Evolutionary conservation across 1,140 invertebrate genomes (phyloP).

Genomic region (Gonatopus flavifemur): DNA sequence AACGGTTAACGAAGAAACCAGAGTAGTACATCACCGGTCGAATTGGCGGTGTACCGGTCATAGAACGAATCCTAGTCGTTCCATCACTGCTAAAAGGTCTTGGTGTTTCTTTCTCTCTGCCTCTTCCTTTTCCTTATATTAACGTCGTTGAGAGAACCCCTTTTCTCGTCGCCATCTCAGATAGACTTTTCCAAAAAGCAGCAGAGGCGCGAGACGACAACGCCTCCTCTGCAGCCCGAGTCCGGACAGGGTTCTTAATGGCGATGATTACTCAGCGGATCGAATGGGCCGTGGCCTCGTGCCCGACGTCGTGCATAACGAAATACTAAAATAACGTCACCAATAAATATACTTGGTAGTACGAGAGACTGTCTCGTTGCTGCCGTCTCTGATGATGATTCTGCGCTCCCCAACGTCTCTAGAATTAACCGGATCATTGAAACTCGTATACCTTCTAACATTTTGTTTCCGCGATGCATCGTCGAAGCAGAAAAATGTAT

Average conservation of each 20-base stretch:
- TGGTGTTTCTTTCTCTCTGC: constrained; percentile 19
- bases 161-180: constrained; percentile 5
- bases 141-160: constrained; percentile 3
- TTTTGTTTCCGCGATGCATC: no score
- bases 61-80: constrained; percentile 41
- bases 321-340: constrained; percentile 58
- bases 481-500: no score
- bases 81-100: constrained; percentile 39
- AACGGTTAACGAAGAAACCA: constrained; percentile 6
- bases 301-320: constrained; percentile 47
- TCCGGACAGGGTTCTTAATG: constrained; percentile 57
- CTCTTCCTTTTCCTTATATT: not conserved
- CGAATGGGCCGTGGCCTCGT: constrained; percentile 45
- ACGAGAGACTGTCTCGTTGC: constrained; percentile 16
- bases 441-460: no score
- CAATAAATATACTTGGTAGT: constrained; percentile 49
- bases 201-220: constrained; percentile 29
- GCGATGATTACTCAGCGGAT: constrained; percentile 54
- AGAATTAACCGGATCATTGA: constrained; percentile 46
- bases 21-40: constrained; percentile 39
- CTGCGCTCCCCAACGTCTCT: constrained; percentile 34
- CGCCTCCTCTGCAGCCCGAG: no score
- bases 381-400: constrained; percentile 7
- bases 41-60: constrained; percentile 46
- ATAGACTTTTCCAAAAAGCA: constrained; percentile 19